Evolutionary conservation across 2,888 invertebrate species (phyloP).

Genomic region (Nezara viridula): DNA sequence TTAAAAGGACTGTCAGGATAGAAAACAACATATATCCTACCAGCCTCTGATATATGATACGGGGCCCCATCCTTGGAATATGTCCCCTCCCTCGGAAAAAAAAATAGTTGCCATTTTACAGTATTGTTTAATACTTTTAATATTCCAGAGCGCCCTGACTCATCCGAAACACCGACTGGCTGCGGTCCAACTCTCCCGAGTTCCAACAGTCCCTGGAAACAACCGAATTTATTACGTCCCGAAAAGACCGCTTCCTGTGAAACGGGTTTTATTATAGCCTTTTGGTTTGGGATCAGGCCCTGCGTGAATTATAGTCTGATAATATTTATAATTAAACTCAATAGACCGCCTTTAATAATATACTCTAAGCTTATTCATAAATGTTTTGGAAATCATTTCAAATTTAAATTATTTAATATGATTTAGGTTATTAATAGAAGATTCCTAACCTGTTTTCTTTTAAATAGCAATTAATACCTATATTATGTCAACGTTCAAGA

Average conservation of each 20-base stretch:
- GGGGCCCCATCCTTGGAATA: not conserved
- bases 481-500: too few species aligned
- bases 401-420: too few species aligned
- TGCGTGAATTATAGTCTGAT: not conserved
- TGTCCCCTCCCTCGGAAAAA: not conserved
- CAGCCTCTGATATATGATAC: not conserved
- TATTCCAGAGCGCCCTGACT: constrained; percentile 8
- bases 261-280: constrained; percentile 37
- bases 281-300: not conserved
- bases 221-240: constrained; percentile 25
- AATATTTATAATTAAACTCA: constrained; percentile 2
- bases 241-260: constrained; percentile 31
- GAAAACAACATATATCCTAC: not conserved
- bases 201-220: constrained; percentile 24
- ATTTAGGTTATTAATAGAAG: too few species aligned
- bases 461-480: too few species aligned
- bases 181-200: not conserved
- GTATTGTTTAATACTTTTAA: constrained; percentile 41
- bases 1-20: not conserved
- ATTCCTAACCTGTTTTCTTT: too few species aligned
- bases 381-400: not conserved
- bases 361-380: not conserved
- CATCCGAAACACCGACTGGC: constrained; percentile 38
- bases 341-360: not conserved
- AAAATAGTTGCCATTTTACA: constrained; percentile 31